Evolutionary conservation across 2,113 vertebrate species (phyloP), one percentile per base, ranked within the genome.

Genomic region (Etheostoma cragini): DNA sequence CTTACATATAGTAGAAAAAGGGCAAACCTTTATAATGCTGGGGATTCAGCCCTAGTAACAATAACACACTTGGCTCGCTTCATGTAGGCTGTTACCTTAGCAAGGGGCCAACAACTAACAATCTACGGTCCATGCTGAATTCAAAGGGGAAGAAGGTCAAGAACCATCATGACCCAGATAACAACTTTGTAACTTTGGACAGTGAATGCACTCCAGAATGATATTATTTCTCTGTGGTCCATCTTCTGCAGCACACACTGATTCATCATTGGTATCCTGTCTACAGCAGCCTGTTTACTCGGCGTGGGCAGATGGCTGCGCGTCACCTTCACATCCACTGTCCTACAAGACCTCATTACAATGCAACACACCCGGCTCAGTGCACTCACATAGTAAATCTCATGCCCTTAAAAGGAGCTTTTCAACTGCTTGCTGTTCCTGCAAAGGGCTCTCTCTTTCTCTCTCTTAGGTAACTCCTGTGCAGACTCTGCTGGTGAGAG

Each of bases 381-480:
- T 62, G 67, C 74, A 56, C 82, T 79, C 86, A 72, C 83, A 80
- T 11, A n/a, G 76, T 56, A 54, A 79, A 86, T 80, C 87, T 91
- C 88, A 95, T 95, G 94, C 92, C 94, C 94, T 94, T 95, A 95
- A 94, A 95, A 95, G 93, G 95, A 86, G 85, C 87, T 94, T 90
- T 94, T 93, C 77, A 81, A 33, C 81, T 60, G 89, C 76, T 65
- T 89, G 81, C 87, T 67, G 69, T 71, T 85, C 79, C 72, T 62
- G 62, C 76, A 62, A 30, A 75, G 73, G 76, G 6, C 21, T 57
- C 14, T 6, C 16, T 21, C 1, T 22, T 4, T 38, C 21, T 57
- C 14, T 6, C 16, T 42, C 42, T 66, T 4, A 2, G 3, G 52
- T 38, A 74, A 45, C 72, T 82, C 81, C 12, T 10, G 62, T 62